Evolutionary conservation across 2,113 vertebrate genomes (phyloP), one percentile per base, ranked within the genome.

Genomic region (Amblyopsis rosae): DNA sequence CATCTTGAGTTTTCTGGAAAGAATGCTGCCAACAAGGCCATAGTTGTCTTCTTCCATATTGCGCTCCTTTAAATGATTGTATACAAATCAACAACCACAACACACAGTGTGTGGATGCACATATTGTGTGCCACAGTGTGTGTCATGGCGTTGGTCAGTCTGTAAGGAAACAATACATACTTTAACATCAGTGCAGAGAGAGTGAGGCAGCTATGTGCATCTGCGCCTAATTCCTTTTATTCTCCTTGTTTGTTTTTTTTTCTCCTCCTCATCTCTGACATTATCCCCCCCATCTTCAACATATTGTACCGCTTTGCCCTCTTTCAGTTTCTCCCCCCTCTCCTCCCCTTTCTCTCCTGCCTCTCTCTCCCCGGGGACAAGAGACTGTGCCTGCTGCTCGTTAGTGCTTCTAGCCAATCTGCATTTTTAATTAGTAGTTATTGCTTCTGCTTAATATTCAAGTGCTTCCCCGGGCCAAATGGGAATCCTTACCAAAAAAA

Each of bases 361-460:
- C 81, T 73, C 80, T 78, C 77, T 68, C 80, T 91, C 92, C 91
- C 91, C 46, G 81, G 91, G 90, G 92, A 90, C 73, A 87, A 87
- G 86, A 90, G 89, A 90, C 90, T 90, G 87, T 89, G 92, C 91
- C 91, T 91, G 91, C 90, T 91, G 92, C 92, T 93, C 91, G 90
- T 93, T 93, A 93, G 88, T 80, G 89, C 90, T 91, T 87, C 83
- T 86, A 93, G 92, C 91, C 93, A 92, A 93, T 93, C 91, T 92
- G 93, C 92, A 93, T 93, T 92, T 93, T 93, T 93, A 93, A 93
- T 93, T 93, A 93, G 93, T 90, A 87, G 91, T 93, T 93, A 93
- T 93, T 93, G 92, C 93, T 88, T 92, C 91, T 93, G 92, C 92
- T 93, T 93, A 93, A 93, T 93, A 93, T 93, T 92, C 93, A 93